A percentile compares a stretch with the other conserved stretches of the same genome.
Evolutionary conservation across 1,140 invertebrate species (phyloP).

Genomic region (Drosophila asahinai): DNA sequence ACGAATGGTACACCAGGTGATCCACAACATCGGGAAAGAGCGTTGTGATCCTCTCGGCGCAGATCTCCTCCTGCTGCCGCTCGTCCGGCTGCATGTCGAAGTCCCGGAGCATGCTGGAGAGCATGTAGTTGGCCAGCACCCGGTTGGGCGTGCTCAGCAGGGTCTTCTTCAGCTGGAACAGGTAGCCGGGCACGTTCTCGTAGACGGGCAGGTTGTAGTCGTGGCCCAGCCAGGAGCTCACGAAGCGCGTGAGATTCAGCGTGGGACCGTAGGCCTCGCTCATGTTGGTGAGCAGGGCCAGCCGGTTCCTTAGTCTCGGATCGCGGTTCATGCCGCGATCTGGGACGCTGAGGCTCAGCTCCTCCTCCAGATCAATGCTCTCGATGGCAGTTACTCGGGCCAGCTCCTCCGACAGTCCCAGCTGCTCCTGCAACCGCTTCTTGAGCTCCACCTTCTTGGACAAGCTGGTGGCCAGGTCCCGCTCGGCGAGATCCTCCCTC

Average conservation of each 20-base stretch:
- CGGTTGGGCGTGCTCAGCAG: slow-evolving; percentile 84
- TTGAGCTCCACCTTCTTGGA: slow-evolving; percentile 12
- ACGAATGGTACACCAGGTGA: slow-evolving; percentile 52
- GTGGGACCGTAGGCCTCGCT: slow-evolving; percentile 71
- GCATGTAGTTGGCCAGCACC: slow-evolving; percentile 89
- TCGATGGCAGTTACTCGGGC: slow-evolving; percentile 29
- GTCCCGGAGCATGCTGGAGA: slow-evolving; percentile 87
- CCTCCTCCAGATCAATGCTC: slow-evolving; percentile 34
- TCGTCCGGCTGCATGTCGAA: slow-evolving; percentile 65
- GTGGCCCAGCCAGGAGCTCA: slow-evolving; percentile 61
- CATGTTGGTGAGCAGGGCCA: slow-evolving; percentile 61
- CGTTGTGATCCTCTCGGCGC: slow-evolving; percentile 42
- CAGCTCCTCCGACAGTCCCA: slow-evolving; percentile 40
- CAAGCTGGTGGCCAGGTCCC: slow-evolving; percentile 16
- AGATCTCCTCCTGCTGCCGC: slow-evolving; percentile 31
- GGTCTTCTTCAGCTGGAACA: slow-evolving; percentile 85
- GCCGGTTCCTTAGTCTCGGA: slow-evolving; percentile 50
- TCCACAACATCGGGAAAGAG: slow-evolving; percentile 69
- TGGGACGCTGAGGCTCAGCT: slow-evolving; percentile 28
- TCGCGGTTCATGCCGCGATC: slow-evolving; percentile 37
- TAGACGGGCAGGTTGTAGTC: slow-evolving; percentile 71
- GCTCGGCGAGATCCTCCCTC: slow-evolving; percentile 33
- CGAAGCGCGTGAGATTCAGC: slow-evolving; percentile 72
- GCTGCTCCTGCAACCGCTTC: slow-evolving; percentile 30
- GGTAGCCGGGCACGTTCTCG: slow-evolving; percentile 72